These are phyloP conservation scores for Tupaia tana DNA, from an alignment of 2,113 vertebrate species.

Conservation along the genomic window DNA sequence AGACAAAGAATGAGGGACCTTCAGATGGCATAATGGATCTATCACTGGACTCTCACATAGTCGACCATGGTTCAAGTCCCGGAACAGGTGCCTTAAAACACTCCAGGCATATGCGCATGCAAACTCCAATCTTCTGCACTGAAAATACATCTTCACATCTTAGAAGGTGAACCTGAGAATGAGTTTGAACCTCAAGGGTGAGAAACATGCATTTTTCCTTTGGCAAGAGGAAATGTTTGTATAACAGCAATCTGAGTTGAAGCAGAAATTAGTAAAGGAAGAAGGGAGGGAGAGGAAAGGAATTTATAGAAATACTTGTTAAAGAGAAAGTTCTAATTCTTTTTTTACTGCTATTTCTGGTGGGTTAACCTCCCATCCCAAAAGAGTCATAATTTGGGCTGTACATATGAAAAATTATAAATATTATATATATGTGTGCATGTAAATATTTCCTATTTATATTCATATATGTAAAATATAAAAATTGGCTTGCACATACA, in stretches of 20 bases:
- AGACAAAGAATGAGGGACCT: not conserved
- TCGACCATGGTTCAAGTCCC: too few species aligned
- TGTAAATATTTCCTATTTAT: not conserved
- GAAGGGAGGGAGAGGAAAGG: not conserved
- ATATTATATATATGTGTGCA: not conserved
- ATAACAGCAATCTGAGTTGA: not conserved
- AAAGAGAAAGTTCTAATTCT: conserved; percentile 14
- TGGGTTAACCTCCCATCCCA: not conserved
- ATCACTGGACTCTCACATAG: too few species aligned
- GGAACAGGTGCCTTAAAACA: too few species aligned
- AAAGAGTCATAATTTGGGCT: not conserved
- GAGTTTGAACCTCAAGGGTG: not conserved
- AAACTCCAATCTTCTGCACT: not conserved
- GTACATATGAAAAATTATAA: not conserved
- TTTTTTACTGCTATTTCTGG: conserved; percentile 29
- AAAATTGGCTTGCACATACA: not conserved
- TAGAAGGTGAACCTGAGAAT: not conserved
- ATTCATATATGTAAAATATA: not conserved
- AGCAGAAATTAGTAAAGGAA: not conserved
- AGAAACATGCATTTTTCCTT: not conserved
- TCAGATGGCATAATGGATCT: too few species aligned
- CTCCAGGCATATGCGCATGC: too few species aligned
- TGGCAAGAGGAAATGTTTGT: not conserved
- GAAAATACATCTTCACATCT: not conserved
- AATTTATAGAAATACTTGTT: conserved; percentile 4